A percentile compares a stretch with the other conserved stretches of the same genome.
These are phyloP conservation scores for Odontocolon sp. DNA, from an alignment of 2,888 invertebrate genomes.

Conservation along the genomic window DNA sequence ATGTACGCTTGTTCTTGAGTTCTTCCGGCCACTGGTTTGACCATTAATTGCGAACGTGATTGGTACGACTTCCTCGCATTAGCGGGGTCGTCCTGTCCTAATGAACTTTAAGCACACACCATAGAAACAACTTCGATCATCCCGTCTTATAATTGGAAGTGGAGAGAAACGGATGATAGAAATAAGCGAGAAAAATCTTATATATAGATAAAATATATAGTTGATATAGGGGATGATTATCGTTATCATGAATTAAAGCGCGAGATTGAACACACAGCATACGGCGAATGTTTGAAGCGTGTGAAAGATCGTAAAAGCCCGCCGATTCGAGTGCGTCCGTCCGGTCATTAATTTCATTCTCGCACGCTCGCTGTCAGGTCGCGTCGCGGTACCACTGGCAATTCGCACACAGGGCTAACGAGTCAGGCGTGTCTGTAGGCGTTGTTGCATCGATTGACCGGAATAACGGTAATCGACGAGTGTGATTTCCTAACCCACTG, in stretches of 20 bases:
- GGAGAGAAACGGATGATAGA: neutral
- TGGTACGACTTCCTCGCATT: slow-evolving; percentile 64
- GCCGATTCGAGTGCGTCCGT: slow-evolving; percentile 55
- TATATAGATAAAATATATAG: neutral
- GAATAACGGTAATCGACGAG: slow-evolving; percentile 63
- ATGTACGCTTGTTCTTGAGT: slow-evolving; percentile 53
- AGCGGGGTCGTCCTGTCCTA: neutral
- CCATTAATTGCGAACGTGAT: slow-evolving; percentile 74
- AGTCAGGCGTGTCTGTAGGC: slow-evolving; percentile 60
- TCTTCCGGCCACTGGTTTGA: slow-evolving; percentile 59
- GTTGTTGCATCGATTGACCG: slow-evolving; percentile 62
- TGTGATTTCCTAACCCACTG: slow-evolving; percentile 55
- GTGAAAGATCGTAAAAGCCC: slow-evolving; percentile 49
- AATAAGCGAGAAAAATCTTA: too few species aligned
- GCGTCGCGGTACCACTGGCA: slow-evolving; percentile 38
- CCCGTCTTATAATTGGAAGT: slow-evolving; percentile 45
- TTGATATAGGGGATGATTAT: neutral
- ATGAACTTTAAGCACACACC: neutral
- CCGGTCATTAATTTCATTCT: slow-evolving; percentile 67
- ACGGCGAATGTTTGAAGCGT: slow-evolving; percentile 25
- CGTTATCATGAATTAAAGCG: slow-evolving; percentile 4
- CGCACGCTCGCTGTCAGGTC: slow-evolving; percentile 48
- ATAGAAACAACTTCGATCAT: neutral
- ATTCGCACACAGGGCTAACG: slow-evolving; percentile 54
- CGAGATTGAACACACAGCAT: slow-evolving; percentile 5